These are phyloP conservation scores for Buathra laborator DNA, from an alignment of 2,888 invertebrate species.

Conservation along the genomic window DNA sequence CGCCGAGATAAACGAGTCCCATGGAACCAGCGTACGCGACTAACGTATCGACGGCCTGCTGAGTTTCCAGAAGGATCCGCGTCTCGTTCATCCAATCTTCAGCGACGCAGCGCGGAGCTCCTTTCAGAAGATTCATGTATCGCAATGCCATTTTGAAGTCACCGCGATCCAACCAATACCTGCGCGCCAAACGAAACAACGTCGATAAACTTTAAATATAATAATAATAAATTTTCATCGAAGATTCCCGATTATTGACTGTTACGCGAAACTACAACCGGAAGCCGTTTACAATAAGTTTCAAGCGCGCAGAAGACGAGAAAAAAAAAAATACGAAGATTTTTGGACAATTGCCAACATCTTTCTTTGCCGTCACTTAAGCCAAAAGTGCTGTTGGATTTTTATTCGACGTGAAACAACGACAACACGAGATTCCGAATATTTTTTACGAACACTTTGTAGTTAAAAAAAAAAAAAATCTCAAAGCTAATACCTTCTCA, in stretches of 20 bases:
- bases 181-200: slow-evolving; percentile 79
- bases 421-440: neutral
- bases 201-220: neutral
- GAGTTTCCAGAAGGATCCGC: slow-evolving; percentile 93
- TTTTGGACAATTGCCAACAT: neutral
- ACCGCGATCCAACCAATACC: slow-evolving; percentile 95
- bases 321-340: neutral
- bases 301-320: too few species aligned
- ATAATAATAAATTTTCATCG: too few species aligned
- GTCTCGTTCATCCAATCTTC: slow-evolving; percentile 95
- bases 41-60: slow-evolving; percentile 95
- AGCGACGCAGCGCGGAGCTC: slow-evolving; percentile 95
- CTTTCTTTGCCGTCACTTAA: neutral
- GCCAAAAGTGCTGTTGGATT: neutral
- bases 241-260: too few species aligned
- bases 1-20: slow-evolving; percentile 87
- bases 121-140: slow-evolving; percentile 94
- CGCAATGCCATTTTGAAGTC: slow-evolving; percentile 94
- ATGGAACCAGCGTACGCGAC: slow-evolving; percentile 95
- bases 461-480: too few species aligned
- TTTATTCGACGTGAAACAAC: slow-evolving; percentile 15
- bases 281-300: too few species aligned
- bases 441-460: too few species aligned
- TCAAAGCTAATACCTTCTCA: too few species aligned
- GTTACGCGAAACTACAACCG: too few species aligned